Conservation (phyloP, 2,888 invertebrate species). For the Diplolepis rosae region DNA sequence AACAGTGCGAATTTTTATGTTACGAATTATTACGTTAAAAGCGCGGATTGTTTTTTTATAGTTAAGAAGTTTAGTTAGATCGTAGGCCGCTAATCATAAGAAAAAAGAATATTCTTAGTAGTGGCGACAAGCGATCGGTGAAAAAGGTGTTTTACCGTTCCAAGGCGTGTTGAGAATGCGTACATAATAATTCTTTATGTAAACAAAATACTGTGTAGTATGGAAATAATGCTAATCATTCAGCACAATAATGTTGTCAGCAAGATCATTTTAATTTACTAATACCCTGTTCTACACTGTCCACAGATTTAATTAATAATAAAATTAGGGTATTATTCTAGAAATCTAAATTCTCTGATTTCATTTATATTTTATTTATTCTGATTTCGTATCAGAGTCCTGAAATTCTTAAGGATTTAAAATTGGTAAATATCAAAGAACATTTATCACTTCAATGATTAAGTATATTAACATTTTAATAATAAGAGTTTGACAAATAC, state of each 20-base stretch:
- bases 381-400: too few species aligned
- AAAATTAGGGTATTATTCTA: neutral
- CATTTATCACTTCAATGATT: too few species aligned
- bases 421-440: too few species aligned
- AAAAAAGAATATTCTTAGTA: constrained; percentile 28
- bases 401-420: too few species aligned
- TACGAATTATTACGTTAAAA: neutral
- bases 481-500: too few species aligned
- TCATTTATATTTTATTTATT: constrained; percentile 8
- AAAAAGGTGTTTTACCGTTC: neutral
- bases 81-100: constrained; percentile 21
- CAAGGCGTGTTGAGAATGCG: neutral
- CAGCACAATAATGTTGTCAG: constrained; percentile 8
- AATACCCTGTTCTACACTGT: constrained; percentile 24
- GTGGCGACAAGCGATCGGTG: neutral
- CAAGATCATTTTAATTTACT: neutral
- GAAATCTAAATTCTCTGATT: neutral
- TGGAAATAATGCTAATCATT: neutral
- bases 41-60: constrained; percentile 5
- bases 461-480: too few species aligned
- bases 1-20: neutral
- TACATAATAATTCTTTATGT: constrained; percentile 14
- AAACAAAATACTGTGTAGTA: neutral
- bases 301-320: neutral
- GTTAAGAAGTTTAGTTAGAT: neutral